phyloP scores from a whole-genome alignment of 2,113 vertebrate species.

The Dolichotis patagonum region DNA sequence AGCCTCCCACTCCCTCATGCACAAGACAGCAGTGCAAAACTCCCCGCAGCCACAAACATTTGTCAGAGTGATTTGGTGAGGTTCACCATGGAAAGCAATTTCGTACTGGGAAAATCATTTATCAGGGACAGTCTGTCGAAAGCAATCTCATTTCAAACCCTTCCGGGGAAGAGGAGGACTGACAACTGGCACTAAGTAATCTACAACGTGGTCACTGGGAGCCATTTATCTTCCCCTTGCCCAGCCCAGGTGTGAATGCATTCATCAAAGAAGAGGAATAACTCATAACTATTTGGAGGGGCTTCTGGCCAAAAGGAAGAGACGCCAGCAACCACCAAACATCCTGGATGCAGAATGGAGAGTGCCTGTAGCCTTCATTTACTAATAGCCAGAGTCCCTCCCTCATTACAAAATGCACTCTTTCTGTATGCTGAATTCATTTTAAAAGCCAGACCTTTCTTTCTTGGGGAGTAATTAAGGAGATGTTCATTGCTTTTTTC shows the following conservation, averaged over 20 bases:
- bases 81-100: conserved; percentile 71
- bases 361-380: not conserved
- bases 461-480: conserved; percentile 64
- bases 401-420: not conserved
- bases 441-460: conserved; percentile 54
- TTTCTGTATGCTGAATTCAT: conserved; percentile 34
- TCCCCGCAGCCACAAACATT: conserved; percentile 14
- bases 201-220: conserved; percentile 79
- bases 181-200: conserved; percentile 76
- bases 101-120: conserved; percentile 75
- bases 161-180: conserved; percentile 58
- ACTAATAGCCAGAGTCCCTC: not conserved
- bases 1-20: not conserved
- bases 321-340: not conserved
- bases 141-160: conserved; percentile 75
- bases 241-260: not conserved
- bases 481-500: conserved; percentile 47
- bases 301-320: not conserved
- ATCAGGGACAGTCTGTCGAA: conserved; percentile 64
- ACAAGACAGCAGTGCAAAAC: not conserved
- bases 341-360: not conserved
- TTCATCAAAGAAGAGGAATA: conserved; percentile 47
- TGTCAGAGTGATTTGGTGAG: conserved; percentile 64
- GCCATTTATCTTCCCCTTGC: conserved; percentile 81
- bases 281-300: not conserved